A percentile compares a stretch with the other conserved stretches of the same genome.
phyloP scores from a whole-genome alignment of 2,797 vertebrate genomes.

The Petrocephalus sullivani region DNA sequence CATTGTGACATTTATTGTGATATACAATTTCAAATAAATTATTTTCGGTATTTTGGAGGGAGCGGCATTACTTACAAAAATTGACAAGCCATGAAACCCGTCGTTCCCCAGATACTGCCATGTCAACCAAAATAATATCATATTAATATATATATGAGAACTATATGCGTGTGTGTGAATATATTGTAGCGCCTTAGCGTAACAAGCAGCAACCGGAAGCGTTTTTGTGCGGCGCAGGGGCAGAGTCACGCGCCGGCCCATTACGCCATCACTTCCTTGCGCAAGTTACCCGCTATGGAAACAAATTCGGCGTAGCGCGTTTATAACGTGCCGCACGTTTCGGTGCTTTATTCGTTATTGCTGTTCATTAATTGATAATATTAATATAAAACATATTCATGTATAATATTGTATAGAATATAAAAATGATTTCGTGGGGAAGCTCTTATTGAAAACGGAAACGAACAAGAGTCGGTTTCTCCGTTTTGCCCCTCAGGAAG shows the following conservation, averaged over 20 bases:
- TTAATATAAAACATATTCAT: too few relatives aligned
- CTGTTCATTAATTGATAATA: not conserved
- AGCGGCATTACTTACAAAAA: not conserved
- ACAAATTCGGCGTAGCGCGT: not conserved
- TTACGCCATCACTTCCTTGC: constrained; percentile 2
- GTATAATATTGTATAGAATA: not conserved
- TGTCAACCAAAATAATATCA: not conserved
- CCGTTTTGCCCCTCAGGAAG: not conserved
- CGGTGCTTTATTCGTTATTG: not conserved
- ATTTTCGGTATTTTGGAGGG: not conserved
- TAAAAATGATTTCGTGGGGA: not conserved
- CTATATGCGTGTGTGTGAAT: not conserved
- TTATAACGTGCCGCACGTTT: not conserved
- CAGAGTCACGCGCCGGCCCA: not conserved
- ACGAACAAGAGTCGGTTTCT: not conserved
- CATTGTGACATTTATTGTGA: not conserved
- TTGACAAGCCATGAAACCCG: not conserved
- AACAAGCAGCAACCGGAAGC: not conserved
- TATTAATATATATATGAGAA: not conserved
- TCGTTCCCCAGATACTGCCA: not conserved
- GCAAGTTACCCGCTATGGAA: not conserved
- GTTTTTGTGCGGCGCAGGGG: not conserved
- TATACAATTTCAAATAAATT: not conserved
- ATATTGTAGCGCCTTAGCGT: not conserved
- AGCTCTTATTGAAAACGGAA: not conserved